Percentiles rank a stretch among this genome's conserved stretches.
phyloP scores from a whole-genome alignment of 2,113 vertebrate genomes.

The Jaculus jaculus region DNA sequence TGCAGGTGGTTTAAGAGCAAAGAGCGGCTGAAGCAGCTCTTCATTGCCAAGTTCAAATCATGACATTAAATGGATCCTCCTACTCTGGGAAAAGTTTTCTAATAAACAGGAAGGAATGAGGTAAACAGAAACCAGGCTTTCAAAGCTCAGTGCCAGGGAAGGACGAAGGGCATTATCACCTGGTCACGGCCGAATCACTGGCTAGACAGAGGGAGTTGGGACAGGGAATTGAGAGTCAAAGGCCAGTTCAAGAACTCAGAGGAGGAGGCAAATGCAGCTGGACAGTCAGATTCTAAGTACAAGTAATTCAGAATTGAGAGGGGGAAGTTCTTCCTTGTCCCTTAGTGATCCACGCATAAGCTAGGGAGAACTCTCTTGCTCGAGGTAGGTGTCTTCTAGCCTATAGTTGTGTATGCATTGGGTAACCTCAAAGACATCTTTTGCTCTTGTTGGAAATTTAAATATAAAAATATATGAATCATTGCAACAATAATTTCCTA shows the following conservation, averaged over 20 bases:
- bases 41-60: constrained; percentile 45
- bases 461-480: not conserved
- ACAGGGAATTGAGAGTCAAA: constrained; percentile 40
- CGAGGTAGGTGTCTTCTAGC: not conserved
- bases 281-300: not conserved
- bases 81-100: not conserved
- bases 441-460: not conserved
- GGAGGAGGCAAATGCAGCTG: not conserved
- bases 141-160: not conserved
- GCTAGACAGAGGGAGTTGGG: too few relatives aligned
- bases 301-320: constrained; percentile 20
- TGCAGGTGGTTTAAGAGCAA: constrained; percentile 47
- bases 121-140: constrained; percentile 9
- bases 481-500: not conserved
- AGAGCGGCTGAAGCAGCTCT: constrained; percentile 5
- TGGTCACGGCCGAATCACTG: not conserved
- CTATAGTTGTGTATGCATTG: not conserved
- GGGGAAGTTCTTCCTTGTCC: not conserved
- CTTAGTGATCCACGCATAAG: not conserved
- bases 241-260: not conserved
- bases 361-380: not conserved
- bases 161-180: not conserved
- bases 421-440: not conserved
- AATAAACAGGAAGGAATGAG: constrained; percentile 3
- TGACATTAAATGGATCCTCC: not conserved